Conservation (phyloP, 2,888 invertebrate species). For the Parnassius orleans region DNA sequence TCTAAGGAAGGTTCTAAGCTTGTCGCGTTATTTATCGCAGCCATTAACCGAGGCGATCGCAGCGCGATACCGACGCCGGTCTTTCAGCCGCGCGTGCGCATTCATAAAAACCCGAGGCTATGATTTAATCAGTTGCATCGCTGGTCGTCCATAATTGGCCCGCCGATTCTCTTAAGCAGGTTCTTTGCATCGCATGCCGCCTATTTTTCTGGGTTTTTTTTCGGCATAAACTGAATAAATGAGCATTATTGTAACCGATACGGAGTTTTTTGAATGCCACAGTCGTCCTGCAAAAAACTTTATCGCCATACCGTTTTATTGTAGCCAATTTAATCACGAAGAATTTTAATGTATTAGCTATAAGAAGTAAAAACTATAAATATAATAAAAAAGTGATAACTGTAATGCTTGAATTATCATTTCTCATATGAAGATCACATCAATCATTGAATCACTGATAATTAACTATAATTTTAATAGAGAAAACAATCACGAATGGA, state of each 20-base stretch:
- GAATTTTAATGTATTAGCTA: no score
- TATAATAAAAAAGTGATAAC: no score
- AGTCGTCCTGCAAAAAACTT: conserved; percentile 1
- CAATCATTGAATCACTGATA: no score
- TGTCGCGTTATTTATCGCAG: conserved; percentile 11
- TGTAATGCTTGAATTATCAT: no score
- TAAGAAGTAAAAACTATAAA: no score
- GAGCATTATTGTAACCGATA: conserved; percentile 20
- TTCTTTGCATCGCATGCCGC: conserved; percentile 15
- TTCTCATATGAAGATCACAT: no score
- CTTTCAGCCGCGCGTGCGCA: conserved; percentile 20
- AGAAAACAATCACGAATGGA: conserved; percentile 8
- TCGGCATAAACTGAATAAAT: conserved; percentile 21
- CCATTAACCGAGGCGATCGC: conserved; percentile 6
- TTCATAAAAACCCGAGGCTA: conserved; percentile 23
- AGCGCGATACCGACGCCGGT: not conserved
- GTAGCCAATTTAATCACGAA: no score
- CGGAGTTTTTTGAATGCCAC: conserved; percentile 22
- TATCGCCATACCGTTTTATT: not conserved
- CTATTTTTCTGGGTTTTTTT: conserved; percentile 9
- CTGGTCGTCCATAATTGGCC: conserved; percentile 18
- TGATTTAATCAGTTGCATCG: conserved; percentile 27
- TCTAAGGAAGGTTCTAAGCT: not conserved
- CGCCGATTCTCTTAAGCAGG: conserved; percentile 22
- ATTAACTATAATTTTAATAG: not conserved